Evolutionary conservation across 2,888 invertebrate genomes (phyloP).

Genomic region (Leptinotarsa haldemani): DNA sequence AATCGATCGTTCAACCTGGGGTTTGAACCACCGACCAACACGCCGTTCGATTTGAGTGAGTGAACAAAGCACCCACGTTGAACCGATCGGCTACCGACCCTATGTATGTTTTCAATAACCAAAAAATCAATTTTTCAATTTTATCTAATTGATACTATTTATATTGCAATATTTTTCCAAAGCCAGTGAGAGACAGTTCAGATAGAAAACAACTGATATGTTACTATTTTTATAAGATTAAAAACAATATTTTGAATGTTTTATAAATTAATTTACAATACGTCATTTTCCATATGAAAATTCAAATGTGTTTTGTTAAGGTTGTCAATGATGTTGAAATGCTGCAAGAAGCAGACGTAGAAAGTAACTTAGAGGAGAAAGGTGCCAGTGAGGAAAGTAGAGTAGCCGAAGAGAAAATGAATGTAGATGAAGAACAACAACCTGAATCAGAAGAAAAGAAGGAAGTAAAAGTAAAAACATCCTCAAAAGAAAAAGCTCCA

Average conservation of each 20-base stretch:
- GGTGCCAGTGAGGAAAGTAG: slow-evolving; percentile 10
- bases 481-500: slow-evolving; percentile 6
- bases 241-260: not conserved
- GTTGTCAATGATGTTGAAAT: slow-evolving; percentile 47
- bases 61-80: too few species aligned
- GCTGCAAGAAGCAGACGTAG: slow-evolving; percentile 34
- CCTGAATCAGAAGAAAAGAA: slow-evolving; percentile 1
- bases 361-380: slow-evolving; percentile 19
- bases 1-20: too few species aligned
- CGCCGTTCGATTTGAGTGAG: too few species aligned
- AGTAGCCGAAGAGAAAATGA: slow-evolving; percentile 34
- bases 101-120: too few species aligned
- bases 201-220: not conserved
- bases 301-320: slow-evolving; percentile 30
- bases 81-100: too few species aligned
- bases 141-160: not conserved
- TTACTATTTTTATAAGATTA: not conserved
- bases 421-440: slow-evolving; percentile 23
- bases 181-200: not conserved
- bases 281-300: not conserved
- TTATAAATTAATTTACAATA: not conserved
- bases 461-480: slow-evolving; percentile 12
- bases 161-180: not conserved
- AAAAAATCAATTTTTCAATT: too few species aligned
- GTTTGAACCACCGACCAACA: too few species aligned